A percentile compares a stretch with the other conserved stretches of the same genome.
Conservation (phyloP, 2,888 invertebrate genomes). For the Antitype chi region DNA sequence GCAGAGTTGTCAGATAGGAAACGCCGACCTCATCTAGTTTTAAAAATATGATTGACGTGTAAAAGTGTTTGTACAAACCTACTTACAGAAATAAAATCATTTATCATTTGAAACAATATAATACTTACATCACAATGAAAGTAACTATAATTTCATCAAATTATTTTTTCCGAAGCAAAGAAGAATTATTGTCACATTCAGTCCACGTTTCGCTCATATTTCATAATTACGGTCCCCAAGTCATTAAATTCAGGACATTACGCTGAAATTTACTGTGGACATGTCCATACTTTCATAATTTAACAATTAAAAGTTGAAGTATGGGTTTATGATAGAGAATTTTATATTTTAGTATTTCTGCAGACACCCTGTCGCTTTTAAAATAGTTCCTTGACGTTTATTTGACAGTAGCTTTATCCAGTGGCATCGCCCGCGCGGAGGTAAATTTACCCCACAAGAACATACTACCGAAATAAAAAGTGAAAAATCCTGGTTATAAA, state of each 20-base stretch:
- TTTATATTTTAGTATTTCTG: not conserved
- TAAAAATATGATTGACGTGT: too few relatives aligned
- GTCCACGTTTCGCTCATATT: constrained; percentile 38
- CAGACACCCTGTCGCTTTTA: not conserved
- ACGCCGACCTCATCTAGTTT: too few relatives aligned
- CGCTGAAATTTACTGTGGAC: constrained; percentile 40
- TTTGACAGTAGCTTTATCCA: not conserved
- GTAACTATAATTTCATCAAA: not conserved
- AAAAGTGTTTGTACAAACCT: too few relatives aligned
- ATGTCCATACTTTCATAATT: constrained; percentile 32
- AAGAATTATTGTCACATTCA: constrained; percentile 35
- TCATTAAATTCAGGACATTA: constrained; percentile 50
- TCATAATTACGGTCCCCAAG: constrained; percentile 44
- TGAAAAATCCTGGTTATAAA: too few relatives aligned
- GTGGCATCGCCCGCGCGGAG: too few relatives aligned
- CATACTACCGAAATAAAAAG: too few relatives aligned
- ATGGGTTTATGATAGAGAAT: constrained; percentile 12
- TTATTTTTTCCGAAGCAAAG: not conserved
- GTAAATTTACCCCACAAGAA: too few relatives aligned
- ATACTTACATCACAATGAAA: not conserved
- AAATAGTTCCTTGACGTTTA: not conserved
- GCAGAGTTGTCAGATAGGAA: too few relatives aligned
- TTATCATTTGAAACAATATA: not conserved
- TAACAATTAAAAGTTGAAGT: constrained; percentile 19
- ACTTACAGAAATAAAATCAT: too few relatives aligned